Base-by-base conservation (phyloP, 2,113 vertebrate genomes). In the Paratilapia polleni region DNA sequence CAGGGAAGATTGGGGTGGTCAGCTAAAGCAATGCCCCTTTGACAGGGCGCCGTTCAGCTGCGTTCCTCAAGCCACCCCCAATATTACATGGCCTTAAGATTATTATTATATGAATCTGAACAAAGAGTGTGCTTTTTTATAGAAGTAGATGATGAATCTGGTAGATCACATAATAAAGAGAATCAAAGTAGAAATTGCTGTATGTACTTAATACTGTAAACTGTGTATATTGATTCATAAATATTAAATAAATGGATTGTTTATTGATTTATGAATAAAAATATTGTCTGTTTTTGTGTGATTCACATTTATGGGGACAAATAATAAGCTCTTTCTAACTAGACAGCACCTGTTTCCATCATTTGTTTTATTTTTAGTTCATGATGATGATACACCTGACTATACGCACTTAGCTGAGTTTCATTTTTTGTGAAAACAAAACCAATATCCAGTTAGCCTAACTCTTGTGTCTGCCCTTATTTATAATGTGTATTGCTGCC, bases 41-140 rank as follows among this genome's bases (percentile, higher is more conserved):
- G 92, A 94, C 49, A 77, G 41, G 28, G 79, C 13, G 13, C 91
- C 90, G 26, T 11, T 83, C 10, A 85, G 68, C 59, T 94, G 93
- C 88, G 76, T 87, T 17, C 89, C 93, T 1, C 77, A 90, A 34
- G 47, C 43, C 52, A 85, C 63, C 13, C 85, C 95, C 26, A 96
- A 91, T 82, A 38, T 95, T 41, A 88, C 24, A 8, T 96, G 95
- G 88, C 14, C 59, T 52, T 88, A 85, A 70, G 7, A 36, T 34
- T 54, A 43, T 34, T 54, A 43, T n/a, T 4, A 57, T 7, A 26
- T 8, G 26, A 19, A 7, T 15, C n/a, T 80, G 15, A 15, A 17
- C 20, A 47, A 41, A 20, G 13, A 26, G 9, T 54, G 20, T n/a
- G 66, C 24, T 36, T 36, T n/a, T 36, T 36, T 36, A 36, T 36